A percentile compares a stretch with the other conserved stretches of the same genome.
Conservation (phyloP, 2,888 invertebrate species). For the Anoncus sp. region DNA sequence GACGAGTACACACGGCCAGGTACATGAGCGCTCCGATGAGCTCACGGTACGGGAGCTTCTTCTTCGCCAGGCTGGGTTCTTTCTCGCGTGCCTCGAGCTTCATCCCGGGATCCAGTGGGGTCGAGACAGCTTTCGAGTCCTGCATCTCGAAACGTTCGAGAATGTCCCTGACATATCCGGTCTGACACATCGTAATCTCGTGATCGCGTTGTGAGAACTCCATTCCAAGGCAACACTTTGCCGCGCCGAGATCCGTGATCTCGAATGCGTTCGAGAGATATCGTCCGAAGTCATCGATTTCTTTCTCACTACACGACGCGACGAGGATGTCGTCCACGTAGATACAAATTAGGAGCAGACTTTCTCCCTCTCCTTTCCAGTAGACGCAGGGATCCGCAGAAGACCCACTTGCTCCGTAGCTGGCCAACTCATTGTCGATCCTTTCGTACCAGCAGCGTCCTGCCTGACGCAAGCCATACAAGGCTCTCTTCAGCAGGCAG, state of each 20-base stretch:
- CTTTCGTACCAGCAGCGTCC: constrained; percentile 3
- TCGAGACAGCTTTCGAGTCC: no score
- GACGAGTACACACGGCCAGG: constrained; percentile 38
- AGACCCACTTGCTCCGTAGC: background rate
- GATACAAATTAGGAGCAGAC: constrained; percentile 2
- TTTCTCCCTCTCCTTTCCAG: background rate
- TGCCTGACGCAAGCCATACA: constrained; percentile 35
- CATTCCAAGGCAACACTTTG: constrained; percentile 1
- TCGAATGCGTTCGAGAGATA: background rate
- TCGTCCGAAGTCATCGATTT: background rate
- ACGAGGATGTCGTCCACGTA: constrained; percentile 31
- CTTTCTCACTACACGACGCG: background rate
- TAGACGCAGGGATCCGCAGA: constrained; percentile 11
- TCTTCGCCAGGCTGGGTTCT: background rate
- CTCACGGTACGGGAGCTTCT: constrained; percentile 15
- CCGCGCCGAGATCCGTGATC: background rate
- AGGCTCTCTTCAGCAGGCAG: constrained; percentile 35
- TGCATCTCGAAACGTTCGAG: background rate
- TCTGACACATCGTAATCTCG: background rate
- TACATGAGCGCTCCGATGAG: constrained; percentile 20
- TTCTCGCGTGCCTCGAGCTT: no score
- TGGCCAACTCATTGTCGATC: background rate
- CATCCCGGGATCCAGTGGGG: no score
- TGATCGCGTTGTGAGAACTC: background rate
- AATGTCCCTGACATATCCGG: background rate